Base-by-base conservation (phyloP, 2,888 invertebrate species). In the Lithodes maja region DNA sequence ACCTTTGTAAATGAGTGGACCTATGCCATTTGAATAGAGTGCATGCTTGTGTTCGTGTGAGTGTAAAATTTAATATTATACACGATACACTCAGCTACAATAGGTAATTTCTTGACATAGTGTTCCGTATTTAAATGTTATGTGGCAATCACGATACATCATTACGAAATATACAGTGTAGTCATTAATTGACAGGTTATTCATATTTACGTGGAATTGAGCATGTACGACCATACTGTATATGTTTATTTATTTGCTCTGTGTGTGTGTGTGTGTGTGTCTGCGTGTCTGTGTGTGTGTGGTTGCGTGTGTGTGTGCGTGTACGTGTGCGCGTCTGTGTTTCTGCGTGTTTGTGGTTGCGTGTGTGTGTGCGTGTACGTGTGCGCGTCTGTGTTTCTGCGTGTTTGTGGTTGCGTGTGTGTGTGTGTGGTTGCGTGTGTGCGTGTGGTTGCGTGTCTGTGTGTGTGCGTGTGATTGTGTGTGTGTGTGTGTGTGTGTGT, bases 361-460 rank as follows among this genome's bases (percentile, higher is more conserved):
- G 17, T 77, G 0, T 49, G 50, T 52, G 0, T 77, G 12, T 33
- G 33, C 7, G 15, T 9, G 50, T 77, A 33, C 33, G 77, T 3
- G 33, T 77, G 2, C 33, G 15, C 33, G 1, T 33, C 49, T 5
- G 77, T 77, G 52, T 49, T 1, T 77, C 1, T 49, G 9, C 3
- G 2, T 77, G n/a, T n/a, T n/a, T 33, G 12, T 77, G 15, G n/a
- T 12, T 3, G 15, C 49, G 52, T 77, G 15, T 3, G 3, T 77
- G 12, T 9, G 69, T 69, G 69, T 61, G 49, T 74, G 49, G 71
- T 33, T 84, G 55, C 74, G 53, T 74, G 55, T 84, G 75, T 84
- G 75, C 75, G 75, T 84, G 75, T 84, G 75, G 71, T 52, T 75
- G 75, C 74, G 75, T 75, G 75, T 84, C 54, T 75, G 75, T 75